Evolutionary conservation across 53 echinoderm and acorn worm species (phyloP).

Genomic region (Luidia sarsii): DNA sequence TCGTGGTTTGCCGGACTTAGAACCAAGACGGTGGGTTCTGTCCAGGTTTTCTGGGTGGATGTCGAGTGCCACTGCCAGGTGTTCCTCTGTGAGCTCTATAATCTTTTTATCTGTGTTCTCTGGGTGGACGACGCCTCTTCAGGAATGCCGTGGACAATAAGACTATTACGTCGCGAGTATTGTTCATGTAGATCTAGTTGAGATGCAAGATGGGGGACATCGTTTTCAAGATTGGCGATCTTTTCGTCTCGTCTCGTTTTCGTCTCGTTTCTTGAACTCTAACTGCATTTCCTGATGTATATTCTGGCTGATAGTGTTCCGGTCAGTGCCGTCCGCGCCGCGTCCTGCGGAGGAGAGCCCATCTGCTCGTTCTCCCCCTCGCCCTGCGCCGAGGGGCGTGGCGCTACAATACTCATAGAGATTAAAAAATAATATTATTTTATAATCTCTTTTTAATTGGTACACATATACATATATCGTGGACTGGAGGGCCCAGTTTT

Average conservation of each 20-base stretch:
- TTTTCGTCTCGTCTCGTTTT: background rate
- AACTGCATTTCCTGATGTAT: background rate
- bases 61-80: conserved; percentile 17
- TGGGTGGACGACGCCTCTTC: too few species aligned
- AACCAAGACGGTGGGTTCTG: conserved; percentile 19
- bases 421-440: too few species aligned
- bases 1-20: background rate
- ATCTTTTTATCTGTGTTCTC: conserved; percentile 28
- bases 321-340: too few species aligned
- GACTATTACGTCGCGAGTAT: too few species aligned
- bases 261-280: background rate
- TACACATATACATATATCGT: too few species aligned
- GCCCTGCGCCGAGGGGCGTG: too few species aligned
- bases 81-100: background rate
- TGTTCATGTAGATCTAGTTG: conserved; percentile 1
- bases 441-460: too few species aligned
- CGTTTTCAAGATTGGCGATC: background rate
- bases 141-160: too few species aligned
- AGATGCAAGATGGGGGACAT: conserved; percentile 21
- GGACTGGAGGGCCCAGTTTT: too few species aligned
- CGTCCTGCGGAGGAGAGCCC: too few species aligned
- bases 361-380: too few species aligned
- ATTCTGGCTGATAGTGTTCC: conserved; percentile 10
- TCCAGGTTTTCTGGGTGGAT: background rate
- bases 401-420: too few species aligned